Evolutionary conservation across 2,888 invertebrate species (phyloP), one percentile per base, ranked within the genome.

Genomic region (Charanyca ferruginea): DNA sequence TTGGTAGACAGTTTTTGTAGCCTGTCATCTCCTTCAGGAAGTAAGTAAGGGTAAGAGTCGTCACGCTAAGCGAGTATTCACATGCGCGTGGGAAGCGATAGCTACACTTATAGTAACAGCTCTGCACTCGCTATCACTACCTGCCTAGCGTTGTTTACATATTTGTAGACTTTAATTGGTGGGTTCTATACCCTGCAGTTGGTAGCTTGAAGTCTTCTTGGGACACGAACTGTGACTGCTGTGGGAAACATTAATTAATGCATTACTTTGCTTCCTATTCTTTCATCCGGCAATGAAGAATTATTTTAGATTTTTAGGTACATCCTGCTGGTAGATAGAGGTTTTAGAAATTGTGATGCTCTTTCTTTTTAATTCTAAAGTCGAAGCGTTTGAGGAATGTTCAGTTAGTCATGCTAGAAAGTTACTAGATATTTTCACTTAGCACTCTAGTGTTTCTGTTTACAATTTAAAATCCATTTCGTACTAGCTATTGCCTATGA

Each of bases 21-120:
- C 16, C 47, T 72, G 60, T 64, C 58, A 60, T 63, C 49, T 83
- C 80, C 85, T 82, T 62, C 51, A 83, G 87, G 88, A 87, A 83
- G 77, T 65, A 41, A 59, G 80, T 63, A 41, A 59, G 80, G 81
- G 78, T 69, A 73, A 77, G 67, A 76, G 48, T 60, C 85, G 87
- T 88, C 87, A 87, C 79, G 87, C 78, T 45, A 16, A 8, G 44
- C 45, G 51, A 53, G 66, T 73, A 38, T 61, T 81, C 81, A 32
- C 84, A 81, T 62, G 77, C 35, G 65, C 80, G 79, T 83, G 83
- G 81, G 86, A 86, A 80, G 41, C 47, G 44, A 52, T 35, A 28
- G 28, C 54, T 28, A n/a, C n/a, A n/a, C n/a, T n/a, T n/a, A 23
- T 45, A 45, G 48, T 9, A 67, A 18, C 51, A 71, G 49, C 3